Evolutionary conservation across 30 jellyfish, hydroid and myxozoan genomes (phyloP), one percentile per base, ranked within the genome.

Genomic region (Hydractinia symbiolongicarpus): DNA sequence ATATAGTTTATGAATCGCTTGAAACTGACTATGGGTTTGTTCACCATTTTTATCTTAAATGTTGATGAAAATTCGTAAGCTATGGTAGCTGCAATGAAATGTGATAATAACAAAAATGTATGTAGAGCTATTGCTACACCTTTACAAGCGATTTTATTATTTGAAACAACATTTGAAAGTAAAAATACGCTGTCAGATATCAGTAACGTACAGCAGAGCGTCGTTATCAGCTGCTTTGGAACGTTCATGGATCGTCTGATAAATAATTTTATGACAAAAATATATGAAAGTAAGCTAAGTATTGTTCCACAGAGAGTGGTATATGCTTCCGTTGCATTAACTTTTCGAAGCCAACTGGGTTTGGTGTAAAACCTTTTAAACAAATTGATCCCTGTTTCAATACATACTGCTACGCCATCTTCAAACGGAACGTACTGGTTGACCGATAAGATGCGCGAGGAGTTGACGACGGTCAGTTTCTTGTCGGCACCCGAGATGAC

Each of bases 161-260:
- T 51, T 6, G 9, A n/a, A n/a, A 51, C 40, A 51, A 64, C 40
- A 51, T 64, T 64, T 13, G 74, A n/a, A n/a, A 64, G 40, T 4
- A 64, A 13, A 64, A 64, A 64, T 64, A 64, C 40, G 40, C 74
- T 64, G 16, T 64, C 74, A 7, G 74, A 64, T n/a, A 64, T 64
- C 19, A 51, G 40, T 51, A 64, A 64, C 17, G 40, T 51, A 44
- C 52, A n/a, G 52, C 74, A 64, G 6, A 64, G 74, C 8, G 74
- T 4, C 1, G 40, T 13, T 51, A 64, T 64, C 17, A 64, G 74
- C 16, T 64, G 19, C 17, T 64, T 64, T n/a, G 74, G 17, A 6
- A 64, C 74, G 16, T 51, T 64, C 40, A 64, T 30, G 44, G 44
- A 30, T 30, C 44, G 44, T 30, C 44, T 30, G 44, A 30, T 30